Base-by-base conservation (phyloP, 1,140 invertebrate genomes). In the Bombus soroeensis region DNA sequence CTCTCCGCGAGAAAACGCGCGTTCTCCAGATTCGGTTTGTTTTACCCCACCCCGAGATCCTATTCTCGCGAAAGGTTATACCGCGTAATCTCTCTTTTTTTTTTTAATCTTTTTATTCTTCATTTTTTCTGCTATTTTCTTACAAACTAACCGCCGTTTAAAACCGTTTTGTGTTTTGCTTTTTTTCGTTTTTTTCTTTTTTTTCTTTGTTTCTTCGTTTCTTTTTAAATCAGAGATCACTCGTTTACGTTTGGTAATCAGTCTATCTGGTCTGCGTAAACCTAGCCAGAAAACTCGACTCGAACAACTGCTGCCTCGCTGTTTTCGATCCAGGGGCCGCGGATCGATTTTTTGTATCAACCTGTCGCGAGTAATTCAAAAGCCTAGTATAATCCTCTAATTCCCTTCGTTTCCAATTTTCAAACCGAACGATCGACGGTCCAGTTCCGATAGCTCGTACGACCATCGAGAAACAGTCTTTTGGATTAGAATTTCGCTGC, bases 241-340 rank as follows among this genome's bases (percentile, higher is more conserved):
- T 85, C 80, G 70, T 91, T 47, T 89, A 91, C 87, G 80, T 91
- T 91, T 91, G 84, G 83, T 91, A 91, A 71, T 91, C 88, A 91
- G 90, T 91, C 87, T 90, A 90, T 92, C 83, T 88, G 76, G 81
- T 89, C 73, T 74, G 80, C 75, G 70, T 81, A 86, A 88, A 59
- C 75, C 83, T 88, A 83, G 71, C 75, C 76, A 57, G 80, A 77
- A 83, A 87, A 84, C 75, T 87, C 72, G n/a, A 64, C 75, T 73
- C 47, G 64, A 85, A 76, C 74, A 47, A 81, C 41, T 22, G 37
- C 59, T 37, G 75, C 39, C 62, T 83, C 53, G 47, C 41, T 43
- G 41, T 18, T 37, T 72, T 82, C 79, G 70, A 57, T 34, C 71
- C 83, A 28, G 72, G 83, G 81, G 32, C 15, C 47, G 2, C 6